These are phyloP conservation scores for Eriocheir sinensis DNA, from an alignment of 1,140 invertebrate species.

Conservation along the genomic window DNA sequence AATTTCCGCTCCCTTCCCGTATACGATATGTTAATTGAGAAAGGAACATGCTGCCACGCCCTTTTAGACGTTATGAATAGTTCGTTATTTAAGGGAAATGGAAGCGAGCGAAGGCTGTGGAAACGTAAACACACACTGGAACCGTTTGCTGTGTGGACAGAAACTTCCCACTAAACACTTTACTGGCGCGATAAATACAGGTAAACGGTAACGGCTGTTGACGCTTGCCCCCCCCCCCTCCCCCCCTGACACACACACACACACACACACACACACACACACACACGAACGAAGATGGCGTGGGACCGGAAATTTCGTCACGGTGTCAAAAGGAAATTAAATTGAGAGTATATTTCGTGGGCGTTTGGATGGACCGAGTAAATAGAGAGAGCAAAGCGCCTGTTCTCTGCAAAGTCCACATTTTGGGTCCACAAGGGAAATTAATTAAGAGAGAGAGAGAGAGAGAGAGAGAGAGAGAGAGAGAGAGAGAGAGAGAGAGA, in stretches of 20 bases:
- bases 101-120: neutral
- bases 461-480: too few relatives aligned
- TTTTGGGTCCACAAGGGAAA: neutral
- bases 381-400: neutral
- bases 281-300: slow-evolving; percentile 18
- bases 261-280: slow-evolving; percentile 57
- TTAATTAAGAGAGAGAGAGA: neutral
- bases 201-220: too few relatives aligned
- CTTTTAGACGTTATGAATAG: neutral
- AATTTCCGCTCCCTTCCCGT: neutral
- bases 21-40: too few relatives aligned
- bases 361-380: neutral
- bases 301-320: neutral
- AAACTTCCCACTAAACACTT: neutral
- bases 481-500: neutral
- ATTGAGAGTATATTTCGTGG: neutral
- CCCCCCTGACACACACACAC: slow-evolving; percentile 58
- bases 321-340: too few relatives aligned
- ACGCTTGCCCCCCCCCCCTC: too few relatives aligned
- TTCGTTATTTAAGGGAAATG: neutral
- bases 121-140: neutral
- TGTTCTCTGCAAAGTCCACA: neutral
- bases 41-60: neutral
- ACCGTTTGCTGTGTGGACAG: neutral
- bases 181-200: neutral